Conservation (phyloP, 2,113 vertebrate species). For the Merops nubicus region DNA sequence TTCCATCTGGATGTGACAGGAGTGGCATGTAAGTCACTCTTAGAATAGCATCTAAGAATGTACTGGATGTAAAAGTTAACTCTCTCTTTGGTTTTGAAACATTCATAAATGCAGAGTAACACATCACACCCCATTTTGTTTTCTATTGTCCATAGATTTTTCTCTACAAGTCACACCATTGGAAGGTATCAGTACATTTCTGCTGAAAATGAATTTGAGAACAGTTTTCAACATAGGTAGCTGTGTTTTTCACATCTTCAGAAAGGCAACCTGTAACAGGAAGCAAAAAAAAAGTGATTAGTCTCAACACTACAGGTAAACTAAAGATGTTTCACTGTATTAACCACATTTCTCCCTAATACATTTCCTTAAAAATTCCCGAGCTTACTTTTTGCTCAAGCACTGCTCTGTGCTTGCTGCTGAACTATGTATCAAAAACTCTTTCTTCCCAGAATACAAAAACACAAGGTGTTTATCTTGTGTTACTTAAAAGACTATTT, state of each 20-base stretch:
- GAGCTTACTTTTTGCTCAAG: neutral
- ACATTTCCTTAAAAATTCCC: neutral
- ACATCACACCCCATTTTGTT: neutral
- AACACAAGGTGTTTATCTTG: neutral
- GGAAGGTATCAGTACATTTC: neutral
- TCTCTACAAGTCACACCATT: neutral
- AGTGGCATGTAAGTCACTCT: neutral
- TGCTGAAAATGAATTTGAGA: neutral
- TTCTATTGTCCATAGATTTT: neutral
- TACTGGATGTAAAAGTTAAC: neutral
- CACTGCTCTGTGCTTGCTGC: neutral
- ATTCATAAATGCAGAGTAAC: neutral
- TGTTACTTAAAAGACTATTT: neutral
- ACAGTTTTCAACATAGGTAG: neutral
- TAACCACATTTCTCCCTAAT: neutral
- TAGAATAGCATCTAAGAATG: neutral
- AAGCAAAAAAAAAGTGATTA: constrained; percentile 23
- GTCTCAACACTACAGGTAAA: neutral
- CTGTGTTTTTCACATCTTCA: constrained; percentile 70
- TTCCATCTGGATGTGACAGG: neutral
- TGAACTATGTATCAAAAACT: neutral
- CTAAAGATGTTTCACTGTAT: neutral
- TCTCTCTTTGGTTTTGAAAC: neutral
- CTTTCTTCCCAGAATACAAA: neutral
- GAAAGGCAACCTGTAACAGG: constrained; percentile 77